Conservation (phyloP, 2,888 invertebrate genomes). For the Pristionchus maxplancki region DNA sequence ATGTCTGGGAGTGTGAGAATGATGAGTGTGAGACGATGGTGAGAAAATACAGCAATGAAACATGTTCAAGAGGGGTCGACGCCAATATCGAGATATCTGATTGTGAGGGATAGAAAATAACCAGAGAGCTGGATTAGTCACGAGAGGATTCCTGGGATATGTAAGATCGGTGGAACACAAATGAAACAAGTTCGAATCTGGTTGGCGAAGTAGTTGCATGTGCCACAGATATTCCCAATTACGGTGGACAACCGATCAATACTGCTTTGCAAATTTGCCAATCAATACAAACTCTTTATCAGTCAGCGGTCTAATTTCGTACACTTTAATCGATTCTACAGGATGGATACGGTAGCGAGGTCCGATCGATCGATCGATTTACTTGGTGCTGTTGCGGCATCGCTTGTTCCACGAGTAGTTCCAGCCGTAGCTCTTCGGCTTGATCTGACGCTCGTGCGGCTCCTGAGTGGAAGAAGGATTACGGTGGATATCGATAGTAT, state of each 20-base stretch:
- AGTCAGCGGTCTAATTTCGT: background rate
- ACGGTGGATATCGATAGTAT: background rate
- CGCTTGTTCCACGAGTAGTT: slow-evolving; percentile 98
- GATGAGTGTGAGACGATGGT: no score
- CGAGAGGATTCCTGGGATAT: no score
- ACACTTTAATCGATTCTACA: background rate
- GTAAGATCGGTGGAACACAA: no score
- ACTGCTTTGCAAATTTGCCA: background rate
- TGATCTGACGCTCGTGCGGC: slow-evolving; percentile 85
- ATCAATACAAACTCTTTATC: slow-evolving; percentile 21
- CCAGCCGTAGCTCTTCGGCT: slow-evolving; percentile 91
- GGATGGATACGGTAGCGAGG: background rate
- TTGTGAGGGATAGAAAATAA: no score
- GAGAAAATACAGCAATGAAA: no score
- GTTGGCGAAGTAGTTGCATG: background rate
- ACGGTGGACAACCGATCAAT: background rate
- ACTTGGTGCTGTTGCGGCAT: slow-evolving; percentile 96
- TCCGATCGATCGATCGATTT: slow-evolving; percentile 75
- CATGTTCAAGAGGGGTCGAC: no score
- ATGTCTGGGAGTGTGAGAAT: no score
- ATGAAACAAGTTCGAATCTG: no score
- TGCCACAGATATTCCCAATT: background rate
- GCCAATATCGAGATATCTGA: no score
- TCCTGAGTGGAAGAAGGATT: slow-evolving; percentile 77
- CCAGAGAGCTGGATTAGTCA: no score